phyloP scores from a whole-genome alignment of 2,113 vertebrate genomes.

The Sapajus apella region DNA sequence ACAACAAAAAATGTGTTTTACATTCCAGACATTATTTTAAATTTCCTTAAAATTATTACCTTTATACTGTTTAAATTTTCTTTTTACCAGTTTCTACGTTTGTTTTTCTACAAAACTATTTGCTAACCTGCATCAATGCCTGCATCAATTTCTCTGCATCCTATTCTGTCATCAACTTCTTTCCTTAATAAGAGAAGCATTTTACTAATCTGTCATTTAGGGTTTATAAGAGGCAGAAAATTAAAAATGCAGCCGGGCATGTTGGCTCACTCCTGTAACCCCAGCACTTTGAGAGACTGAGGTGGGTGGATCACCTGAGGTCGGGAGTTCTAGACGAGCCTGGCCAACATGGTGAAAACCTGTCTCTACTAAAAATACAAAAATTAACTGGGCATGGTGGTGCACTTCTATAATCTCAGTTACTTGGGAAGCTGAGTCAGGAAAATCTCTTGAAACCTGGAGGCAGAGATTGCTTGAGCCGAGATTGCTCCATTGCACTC shows the following conservation, averaged over 20 bases:
- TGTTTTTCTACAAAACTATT: neutral
- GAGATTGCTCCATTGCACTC: no score
- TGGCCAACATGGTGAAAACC: no score
- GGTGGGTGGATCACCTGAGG: no score
- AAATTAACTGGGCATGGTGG: no score
- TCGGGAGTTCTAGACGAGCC: no score
- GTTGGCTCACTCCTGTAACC: no score
- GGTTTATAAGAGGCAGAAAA: neutral
- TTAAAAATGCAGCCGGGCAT: neutral
- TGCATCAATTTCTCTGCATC: neutral
- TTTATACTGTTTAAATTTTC: neutral
- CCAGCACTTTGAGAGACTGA: no score
- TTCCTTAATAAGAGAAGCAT: neutral
- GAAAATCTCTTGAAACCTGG: accelerated
- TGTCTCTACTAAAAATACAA: no score
- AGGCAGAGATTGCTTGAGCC: no score
- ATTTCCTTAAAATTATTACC: neutral
- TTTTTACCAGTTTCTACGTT: neutral
- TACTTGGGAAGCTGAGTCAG: no score
- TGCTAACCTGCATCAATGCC: neutral
- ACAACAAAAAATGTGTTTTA: neutral
- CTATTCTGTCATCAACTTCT: neutral
- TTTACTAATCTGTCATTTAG: neutral
- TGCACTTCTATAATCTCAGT: no score
- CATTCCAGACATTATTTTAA: neutral